Percentiles rank a stretch among this genome's conserved stretches.
Evolutionary conservation across 2,797 vertebrate species (phyloP).

Genomic region (Fringilla coelebs): DNA sequence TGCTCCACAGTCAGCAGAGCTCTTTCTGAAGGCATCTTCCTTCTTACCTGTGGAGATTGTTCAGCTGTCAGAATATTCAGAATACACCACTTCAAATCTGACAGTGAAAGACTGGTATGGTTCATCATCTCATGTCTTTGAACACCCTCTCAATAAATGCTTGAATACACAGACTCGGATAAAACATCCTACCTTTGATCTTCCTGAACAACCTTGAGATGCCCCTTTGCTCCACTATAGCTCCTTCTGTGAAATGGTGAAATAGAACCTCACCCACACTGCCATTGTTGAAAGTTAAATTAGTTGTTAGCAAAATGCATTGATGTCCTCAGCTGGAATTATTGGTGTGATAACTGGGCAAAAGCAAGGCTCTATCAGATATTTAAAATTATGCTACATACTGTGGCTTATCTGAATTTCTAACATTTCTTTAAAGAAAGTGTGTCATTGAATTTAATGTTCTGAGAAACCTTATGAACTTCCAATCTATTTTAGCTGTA

Average conservation of each 20-base stretch:
- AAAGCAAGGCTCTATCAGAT: slow-evolving; percentile 7
- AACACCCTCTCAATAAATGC: background rate
- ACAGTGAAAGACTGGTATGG: background rate
- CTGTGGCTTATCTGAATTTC: slow-evolving; percentile 2
- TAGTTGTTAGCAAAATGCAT: background rate
- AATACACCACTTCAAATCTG: background rate
- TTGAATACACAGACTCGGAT: background rate
- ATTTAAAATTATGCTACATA: background rate
- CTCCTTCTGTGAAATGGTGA: background rate
- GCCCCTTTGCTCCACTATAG: background rate
- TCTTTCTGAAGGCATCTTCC: background rate
- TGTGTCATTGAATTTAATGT: slow-evolving; percentile 3
- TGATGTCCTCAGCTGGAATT: slow-evolving; percentile 6
- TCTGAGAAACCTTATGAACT: slow-evolving; percentile 28
- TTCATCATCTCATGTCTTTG: background rate
- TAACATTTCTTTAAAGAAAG: slow-evolving; percentile 31
- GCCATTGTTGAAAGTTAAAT: background rate
- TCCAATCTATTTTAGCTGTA: slow-evolving; percentile 11
- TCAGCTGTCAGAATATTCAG: background rate
- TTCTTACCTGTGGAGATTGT: background rate
- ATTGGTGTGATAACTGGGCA: background rate
- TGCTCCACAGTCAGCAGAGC: background rate
- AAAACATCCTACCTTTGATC: background rate
- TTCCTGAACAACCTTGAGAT: background rate
- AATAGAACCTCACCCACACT: background rate